These are phyloP conservation scores for Falco berigora DNA, from an alignment of 2,797 vertebrate species.

Conservation along the genomic window DNA sequence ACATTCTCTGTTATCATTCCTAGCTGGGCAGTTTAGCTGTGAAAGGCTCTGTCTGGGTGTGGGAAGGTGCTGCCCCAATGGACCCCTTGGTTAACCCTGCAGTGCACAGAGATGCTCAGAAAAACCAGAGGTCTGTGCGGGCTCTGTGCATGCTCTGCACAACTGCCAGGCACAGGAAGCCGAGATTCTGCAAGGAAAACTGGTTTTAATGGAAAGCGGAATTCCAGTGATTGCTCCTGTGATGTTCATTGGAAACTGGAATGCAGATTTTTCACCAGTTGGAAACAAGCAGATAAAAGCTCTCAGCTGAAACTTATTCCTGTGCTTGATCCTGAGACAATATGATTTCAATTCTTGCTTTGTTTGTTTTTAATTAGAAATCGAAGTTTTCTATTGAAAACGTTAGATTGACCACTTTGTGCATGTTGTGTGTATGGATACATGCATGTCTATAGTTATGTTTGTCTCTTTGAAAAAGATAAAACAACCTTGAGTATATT, in stretches of 20 bases:
- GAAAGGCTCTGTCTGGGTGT: background rate
- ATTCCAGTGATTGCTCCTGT: background rate
- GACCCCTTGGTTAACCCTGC: no score
- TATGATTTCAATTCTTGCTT: background rate
- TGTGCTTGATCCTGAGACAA: background rate
- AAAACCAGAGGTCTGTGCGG: background rate
- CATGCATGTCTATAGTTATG: accelerated
- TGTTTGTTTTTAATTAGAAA: background rate
- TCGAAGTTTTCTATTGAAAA: background rate
- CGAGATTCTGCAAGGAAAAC: background rate
- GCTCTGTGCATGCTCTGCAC: accelerated
- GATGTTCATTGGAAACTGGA: background rate
- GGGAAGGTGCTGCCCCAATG: no score
- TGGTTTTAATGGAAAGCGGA: background rate
- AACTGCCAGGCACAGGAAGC: background rate
- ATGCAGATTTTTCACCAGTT: background rate
- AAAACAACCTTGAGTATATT: background rate
- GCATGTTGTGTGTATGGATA: no score
- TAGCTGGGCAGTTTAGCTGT: background rate
- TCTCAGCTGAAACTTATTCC: background rate
- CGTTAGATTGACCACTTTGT: background rate
- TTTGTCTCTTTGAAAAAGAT: background rate
- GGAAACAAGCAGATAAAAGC: background rate
- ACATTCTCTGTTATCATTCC: background rate
- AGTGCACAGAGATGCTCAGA: no score